A percentile compares a stretch with the other conserved stretches of the same genome.
These are phyloP conservation scores for Trichechus manatus DNA, from an alignment of 2,113 vertebrate genomes.

Conservation along the genomic window DNA sequence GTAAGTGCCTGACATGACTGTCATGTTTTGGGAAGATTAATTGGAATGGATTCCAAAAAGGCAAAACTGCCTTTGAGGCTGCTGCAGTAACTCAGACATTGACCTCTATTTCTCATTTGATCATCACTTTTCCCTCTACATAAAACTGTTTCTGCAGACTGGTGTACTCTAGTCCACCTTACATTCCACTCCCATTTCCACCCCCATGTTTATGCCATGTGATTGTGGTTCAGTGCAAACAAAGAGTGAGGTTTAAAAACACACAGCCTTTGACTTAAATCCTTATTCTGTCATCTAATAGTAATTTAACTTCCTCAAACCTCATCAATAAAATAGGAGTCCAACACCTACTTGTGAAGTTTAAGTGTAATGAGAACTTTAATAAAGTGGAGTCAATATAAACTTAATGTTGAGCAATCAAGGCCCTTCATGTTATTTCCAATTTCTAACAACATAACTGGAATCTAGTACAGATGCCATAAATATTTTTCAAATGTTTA, in stretches of 20 bases:
- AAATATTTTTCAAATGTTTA: background rate
- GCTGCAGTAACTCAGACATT: slow-evolving; percentile 35
- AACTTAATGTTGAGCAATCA: background rate
- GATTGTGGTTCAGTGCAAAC: background rate
- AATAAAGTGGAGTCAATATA: background rate
- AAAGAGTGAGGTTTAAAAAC: background rate
- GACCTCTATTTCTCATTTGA: slow-evolving; percentile 33
- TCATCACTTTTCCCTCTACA: background rate
- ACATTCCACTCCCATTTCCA: background rate
- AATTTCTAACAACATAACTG: background rate
- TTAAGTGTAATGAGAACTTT: background rate
- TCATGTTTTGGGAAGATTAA: slow-evolving; percentile 63
- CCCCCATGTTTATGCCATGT: background rate
- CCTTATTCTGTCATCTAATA: background rate
- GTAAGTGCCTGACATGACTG: background rate
- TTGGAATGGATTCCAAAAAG: slow-evolving; percentile 46
- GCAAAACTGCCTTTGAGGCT: background rate
- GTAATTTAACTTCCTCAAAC: background rate
- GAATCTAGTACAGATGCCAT: background rate
- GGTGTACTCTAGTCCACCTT: background rate
- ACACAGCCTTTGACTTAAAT: background rate
- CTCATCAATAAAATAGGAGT: background rate
- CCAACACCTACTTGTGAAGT: background rate
- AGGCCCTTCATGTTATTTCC: background rate
- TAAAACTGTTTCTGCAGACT: background rate